Evolutionary conservation across 2,113 vertebrate genomes (phyloP).

Genomic region (Sitta europaea): DNA sequence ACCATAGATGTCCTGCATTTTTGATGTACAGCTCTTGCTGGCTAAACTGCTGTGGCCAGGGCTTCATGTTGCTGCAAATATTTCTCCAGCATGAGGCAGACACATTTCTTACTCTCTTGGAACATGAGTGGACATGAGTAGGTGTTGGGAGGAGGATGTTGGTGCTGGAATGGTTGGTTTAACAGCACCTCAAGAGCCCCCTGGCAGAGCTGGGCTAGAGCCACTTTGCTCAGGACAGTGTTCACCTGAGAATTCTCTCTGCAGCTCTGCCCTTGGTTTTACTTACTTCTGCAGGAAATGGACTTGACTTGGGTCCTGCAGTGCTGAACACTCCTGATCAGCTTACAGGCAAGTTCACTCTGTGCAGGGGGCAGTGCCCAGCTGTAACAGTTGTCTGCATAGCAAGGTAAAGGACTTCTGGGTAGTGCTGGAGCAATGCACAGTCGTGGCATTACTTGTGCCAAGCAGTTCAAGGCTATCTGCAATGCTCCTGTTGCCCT

Average conservation of each 20-base stretch:
- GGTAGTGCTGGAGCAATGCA: neutral
- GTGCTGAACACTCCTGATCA: neutral
- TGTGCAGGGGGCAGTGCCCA: neutral
- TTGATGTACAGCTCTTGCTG: neutral
- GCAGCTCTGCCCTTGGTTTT: neutral
- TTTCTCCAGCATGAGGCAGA: neutral
- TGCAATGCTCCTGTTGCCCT: neutral
- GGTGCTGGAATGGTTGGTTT: neutral
- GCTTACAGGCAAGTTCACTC: neutral
- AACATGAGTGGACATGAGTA: neutral
- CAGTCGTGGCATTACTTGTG: neutral
- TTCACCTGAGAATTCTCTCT: neutral
- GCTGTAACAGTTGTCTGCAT: neutral
- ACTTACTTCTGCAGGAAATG: neutral
- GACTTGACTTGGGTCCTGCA: neutral
- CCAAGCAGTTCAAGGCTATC: neutral
- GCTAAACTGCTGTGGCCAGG: neutral
- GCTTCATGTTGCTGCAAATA: neutral
- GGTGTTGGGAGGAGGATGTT: accelerated
- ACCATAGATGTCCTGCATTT: neutral
- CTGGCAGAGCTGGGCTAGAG: neutral
- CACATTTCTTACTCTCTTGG: neutral
- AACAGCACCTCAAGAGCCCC: neutral
- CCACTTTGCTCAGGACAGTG: accelerated
- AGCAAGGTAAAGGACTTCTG: neutral